Evolutionary conservation across 2,888 invertebrate species (phyloP), one percentile per base, ranked within the genome.

Genomic region (Laspeyria flexula): DNA sequence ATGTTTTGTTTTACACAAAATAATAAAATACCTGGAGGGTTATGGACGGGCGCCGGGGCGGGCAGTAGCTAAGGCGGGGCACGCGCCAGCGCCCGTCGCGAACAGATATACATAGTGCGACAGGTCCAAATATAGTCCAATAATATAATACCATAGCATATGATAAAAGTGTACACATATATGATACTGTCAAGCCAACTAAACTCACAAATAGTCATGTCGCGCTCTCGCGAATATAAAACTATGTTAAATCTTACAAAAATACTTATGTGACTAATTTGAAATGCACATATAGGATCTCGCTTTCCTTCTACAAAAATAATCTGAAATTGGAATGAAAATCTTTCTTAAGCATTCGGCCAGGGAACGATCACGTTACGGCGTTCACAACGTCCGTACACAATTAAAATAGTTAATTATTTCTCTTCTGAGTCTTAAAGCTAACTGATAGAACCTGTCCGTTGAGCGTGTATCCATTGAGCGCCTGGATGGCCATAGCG

Each of bases 271-370:
- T 81, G 82, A 85, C 89, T 91, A 91, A 86, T 91, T 85, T 89
- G 85, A 91, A 92, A 91, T 91, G 91, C 92, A 92, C 86, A 88
- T 87, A 87, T 86, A 90, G 88, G 90, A 87, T 87, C 86, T 84
- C 86, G 81, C 85, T 86, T 88, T 88, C 88, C 86, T 77, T 87
- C 91, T 92, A 92, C 86, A 92, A 92, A 92, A 92, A 91, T 92
- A 92, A 90, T 86, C 79, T 88, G 90, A 89, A 91, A 90, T 90
- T 92, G 92, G 92, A 92, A 92, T 92, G 92, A 90, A 91, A 90
- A 76, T 72, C 69, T 69, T 69, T 80, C 79, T 88, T 86, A 86
- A 89, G 85, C 85, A 65, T 73, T 86, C 85, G 86, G 87, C 88
- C 88, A 79, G 79, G 79, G 78, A 85, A 86, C 83, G 72, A 87